Evolutionary conservation across 2,797 vertebrate species (phyloP), one percentile per base, ranked within the genome.

Genomic region (Darevskia nairensis): DNA sequence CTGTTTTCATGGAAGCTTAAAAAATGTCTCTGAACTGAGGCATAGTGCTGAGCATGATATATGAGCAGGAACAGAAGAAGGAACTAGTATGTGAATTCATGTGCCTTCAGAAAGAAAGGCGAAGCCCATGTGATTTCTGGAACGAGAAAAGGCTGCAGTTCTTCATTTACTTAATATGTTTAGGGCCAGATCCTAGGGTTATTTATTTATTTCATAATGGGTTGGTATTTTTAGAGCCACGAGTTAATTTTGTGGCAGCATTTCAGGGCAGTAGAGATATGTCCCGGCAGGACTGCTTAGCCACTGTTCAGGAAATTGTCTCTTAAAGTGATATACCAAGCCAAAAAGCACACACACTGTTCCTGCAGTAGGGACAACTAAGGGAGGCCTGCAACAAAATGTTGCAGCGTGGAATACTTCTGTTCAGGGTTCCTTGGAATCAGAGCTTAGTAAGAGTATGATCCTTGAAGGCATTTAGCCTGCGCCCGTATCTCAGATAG

Each of bases 31-130:
- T 19, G 19, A 61, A 61, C 19, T 61, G 46, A 13, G 82, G 85
- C 87, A 96, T 94, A 94, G 93, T 96, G 93, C 96, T 97, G 95
- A 87, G 68, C n/a, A n/a, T n/a, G n/a, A n/a, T n/a, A n/a, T n/a
- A n/a, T n/a, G n/a, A n/a, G n/a, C 66, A 64, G 89, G 93, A 95
- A 76, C 25, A 80, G 68, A 86, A 88, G 46, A 55, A 79, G 88
- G 96, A 96, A 97, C 95, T 93, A 91, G 89, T 92, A 95, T 86
- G 85, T 71, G 89, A 66, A 59, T 71, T n/a, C 66, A 82, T 23
- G 41, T 41, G 74, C 23, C 35, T 55, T 23, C 29, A 27, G 64
- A 32, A 78, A 68, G 50, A 50, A 75, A 82, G 5, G 7, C 55
- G 6, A 19, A 10, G 64, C 19, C 39, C 93, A 94, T 17, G 86